phyloP scores from a whole-genome alignment of 2,797 vertebrate genomes.

The Chaunax sp. region DNA sequence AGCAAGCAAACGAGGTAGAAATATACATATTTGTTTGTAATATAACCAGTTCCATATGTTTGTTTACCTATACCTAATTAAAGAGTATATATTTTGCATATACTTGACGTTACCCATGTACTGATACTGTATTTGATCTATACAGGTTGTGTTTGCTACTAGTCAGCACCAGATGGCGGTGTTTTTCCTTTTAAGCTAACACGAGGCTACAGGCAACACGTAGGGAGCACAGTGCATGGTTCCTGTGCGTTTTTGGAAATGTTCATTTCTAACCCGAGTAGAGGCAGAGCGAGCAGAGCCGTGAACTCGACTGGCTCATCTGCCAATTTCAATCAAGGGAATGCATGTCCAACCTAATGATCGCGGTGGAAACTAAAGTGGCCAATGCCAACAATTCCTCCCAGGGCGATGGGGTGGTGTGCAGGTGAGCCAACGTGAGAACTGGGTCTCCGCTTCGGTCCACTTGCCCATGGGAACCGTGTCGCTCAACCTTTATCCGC shows the following conservation, averaged over 20 bases:
- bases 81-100: no score
- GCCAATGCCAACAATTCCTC: conserved; percentile 32
- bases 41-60: no score
- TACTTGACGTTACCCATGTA: no score
- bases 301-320: conserved; percentile 10
- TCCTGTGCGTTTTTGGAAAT: conserved; percentile 31
- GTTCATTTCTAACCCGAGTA: conserved; percentile 39
- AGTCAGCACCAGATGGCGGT: conserved; percentile 42
- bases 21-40: not conserved
- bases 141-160: not conserved
- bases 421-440: conserved; percentile 73
- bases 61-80: no score
- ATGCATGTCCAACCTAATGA: conserved; percentile 10
- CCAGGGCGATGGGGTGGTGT: conserved; percentile 65
- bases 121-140: no score
- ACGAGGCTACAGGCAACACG: fast-evolving
- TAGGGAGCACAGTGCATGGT: conserved; percentile 14
- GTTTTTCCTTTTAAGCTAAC: not conserved
- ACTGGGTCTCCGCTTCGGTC: conserved; percentile 21
- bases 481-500: conserved; percentile 17
- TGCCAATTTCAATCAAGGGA: not conserved
- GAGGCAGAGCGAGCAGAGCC: conserved; percentile 24
- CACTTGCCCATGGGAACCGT: conserved; percentile 55
- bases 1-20: not conserved
- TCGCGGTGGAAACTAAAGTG: conserved; percentile 12